These are phyloP conservation scores for Spinus pinus DNA, from an alignment of 2,797 vertebrate genomes.

Conservation along the genomic window DNA sequence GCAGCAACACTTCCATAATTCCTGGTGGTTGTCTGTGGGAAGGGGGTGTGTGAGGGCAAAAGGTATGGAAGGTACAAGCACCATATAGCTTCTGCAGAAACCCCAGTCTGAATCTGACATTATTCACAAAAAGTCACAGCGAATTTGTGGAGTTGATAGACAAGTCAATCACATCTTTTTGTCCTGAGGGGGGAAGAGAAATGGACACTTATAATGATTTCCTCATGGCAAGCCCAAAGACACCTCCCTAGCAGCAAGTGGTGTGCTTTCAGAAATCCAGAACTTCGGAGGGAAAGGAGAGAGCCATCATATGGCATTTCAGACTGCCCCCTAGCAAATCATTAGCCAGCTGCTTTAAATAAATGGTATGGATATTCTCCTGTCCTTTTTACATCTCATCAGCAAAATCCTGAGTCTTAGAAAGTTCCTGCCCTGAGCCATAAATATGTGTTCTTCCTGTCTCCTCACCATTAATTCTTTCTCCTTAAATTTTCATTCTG, in stretches of 20 bases:
- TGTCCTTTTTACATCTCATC: not conserved
- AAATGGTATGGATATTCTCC: not conserved
- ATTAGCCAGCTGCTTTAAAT: not conserved
- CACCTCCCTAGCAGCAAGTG: not conserved
- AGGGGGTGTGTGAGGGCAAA: too few relatives aligned
- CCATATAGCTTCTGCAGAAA: not conserved
- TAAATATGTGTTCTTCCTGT: conserved; percentile 13
- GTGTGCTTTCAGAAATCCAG: not conserved
- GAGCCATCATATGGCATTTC: rapidly evolving
- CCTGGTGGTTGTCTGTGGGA: not conserved
- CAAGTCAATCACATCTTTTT: not conserved
- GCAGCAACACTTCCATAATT: not conserved
- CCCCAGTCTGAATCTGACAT: not conserved
- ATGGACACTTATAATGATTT: not conserved
- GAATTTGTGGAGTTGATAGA: not conserved
- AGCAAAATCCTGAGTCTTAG: not conserved
- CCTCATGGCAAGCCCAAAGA: not conserved
- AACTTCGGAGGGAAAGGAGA: not conserved
- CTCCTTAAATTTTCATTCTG: not conserved
- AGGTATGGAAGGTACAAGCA: not conserved
- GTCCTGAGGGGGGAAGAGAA: not conserved
- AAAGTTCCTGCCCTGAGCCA: conserved; percentile 21
- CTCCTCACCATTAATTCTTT: not conserved
- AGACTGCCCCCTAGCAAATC: not conserved
- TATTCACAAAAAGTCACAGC: not conserved